A percentile compares a stretch with the other conserved stretches of the same genome.
phyloP scores from a whole-genome alignment of 1,140 invertebrate genomes.

The Drosophila triauraria region DNA sequence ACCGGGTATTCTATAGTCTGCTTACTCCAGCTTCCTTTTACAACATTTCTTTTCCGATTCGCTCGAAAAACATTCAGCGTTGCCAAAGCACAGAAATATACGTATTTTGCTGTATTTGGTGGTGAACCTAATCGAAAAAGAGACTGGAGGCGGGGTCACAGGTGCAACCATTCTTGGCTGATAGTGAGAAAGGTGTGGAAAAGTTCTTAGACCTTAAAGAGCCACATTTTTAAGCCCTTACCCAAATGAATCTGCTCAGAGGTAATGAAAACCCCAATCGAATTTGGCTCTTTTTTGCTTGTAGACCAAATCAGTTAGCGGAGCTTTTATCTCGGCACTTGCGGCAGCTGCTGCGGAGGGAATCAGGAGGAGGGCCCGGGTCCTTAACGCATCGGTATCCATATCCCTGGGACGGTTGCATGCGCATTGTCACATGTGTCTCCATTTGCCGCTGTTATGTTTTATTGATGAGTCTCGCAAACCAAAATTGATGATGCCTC shows the following conservation, averaged over 20 bases:
- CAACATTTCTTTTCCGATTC: constrained; percentile 11
- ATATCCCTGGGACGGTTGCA: constrained; percentile 47
- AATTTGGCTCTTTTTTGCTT: not conserved
- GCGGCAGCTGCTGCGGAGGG: constrained; percentile 12
- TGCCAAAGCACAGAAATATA: constrained; percentile 65
- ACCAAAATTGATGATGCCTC: constrained; percentile 78
- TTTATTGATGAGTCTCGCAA: constrained; percentile 79
- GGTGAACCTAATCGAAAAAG: constrained; percentile 55
- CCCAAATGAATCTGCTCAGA: too few relatives aligned
- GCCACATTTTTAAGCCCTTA: too few relatives aligned
- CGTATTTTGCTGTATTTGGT: constrained; percentile 32
- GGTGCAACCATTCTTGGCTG: not conserved
- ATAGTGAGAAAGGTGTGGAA: not conserved
- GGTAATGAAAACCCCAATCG: not conserved
- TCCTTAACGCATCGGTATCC: constrained; percentile 33
- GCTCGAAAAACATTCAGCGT: constrained; percentile 55
- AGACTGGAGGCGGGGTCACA: not conserved
- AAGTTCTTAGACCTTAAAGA: not conserved
- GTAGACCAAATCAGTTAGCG: constrained; percentile 38
- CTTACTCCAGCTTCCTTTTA: not conserved
- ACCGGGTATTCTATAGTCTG: not conserved
- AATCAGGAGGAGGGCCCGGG: not conserved
- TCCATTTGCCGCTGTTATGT: constrained; percentile 82
- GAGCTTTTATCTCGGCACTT: constrained; percentile 39
- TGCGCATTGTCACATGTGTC: constrained; percentile 73